phyloP scores from a whole-genome alignment of 2,113 vertebrate genomes.

The Salvelinus sp. region DNA sequence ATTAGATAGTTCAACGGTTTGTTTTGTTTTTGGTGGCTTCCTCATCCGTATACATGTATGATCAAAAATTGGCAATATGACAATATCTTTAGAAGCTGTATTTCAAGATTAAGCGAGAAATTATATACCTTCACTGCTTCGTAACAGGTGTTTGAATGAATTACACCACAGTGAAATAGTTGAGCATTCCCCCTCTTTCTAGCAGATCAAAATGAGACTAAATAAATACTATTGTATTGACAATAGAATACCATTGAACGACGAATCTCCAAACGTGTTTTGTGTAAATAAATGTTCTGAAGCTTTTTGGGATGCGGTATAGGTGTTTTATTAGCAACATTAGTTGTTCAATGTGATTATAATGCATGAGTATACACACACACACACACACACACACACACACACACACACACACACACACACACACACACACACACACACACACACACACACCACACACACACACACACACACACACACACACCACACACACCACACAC shows the following conservation, averaged over 20 bases:
- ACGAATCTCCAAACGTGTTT: neutral
- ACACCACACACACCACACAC: neutral
- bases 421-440: neutral
- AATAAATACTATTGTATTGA: neutral
- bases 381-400: neutral
- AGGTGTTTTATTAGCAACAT: neutral
- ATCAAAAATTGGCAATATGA: neutral
- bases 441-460: neutral
- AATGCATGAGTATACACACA: neutral
- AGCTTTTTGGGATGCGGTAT: neutral
- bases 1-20: no score
- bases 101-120: neutral
- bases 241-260: neutral
- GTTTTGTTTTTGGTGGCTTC: no score
- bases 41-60: neutral
- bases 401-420: neutral
- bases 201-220: no score
- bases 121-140: neutral
- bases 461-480: neutral
- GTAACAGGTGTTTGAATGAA: neutral
- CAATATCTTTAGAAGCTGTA: neutral
- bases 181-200: no score
- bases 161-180: neutral
- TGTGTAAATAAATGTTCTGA: neutral
- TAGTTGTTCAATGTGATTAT: neutral